Evolutionary conservation across 30 jellyfish, hydroid and myxozoan species (phyloP).

Genomic region (Aurelia sp.): DNA sequence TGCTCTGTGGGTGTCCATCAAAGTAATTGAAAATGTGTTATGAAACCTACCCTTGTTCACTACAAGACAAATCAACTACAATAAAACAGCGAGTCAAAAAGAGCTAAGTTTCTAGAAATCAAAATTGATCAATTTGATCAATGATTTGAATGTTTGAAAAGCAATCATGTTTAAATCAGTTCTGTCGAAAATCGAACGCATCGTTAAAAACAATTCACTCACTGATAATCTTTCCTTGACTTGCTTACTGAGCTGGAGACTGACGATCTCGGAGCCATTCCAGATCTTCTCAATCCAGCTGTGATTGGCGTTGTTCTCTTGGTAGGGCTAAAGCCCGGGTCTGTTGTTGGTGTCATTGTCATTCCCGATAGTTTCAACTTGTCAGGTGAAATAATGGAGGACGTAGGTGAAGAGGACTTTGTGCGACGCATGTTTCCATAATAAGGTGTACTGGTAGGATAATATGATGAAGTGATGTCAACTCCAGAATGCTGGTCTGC

Average conservation of each 20-base stretch:
- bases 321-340: constrained; percentile 82
- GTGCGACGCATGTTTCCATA: constrained; percentile 81
- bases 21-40: too few relatives aligned
- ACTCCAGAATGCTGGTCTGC: constrained; percentile 79
- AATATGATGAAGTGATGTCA: constrained; percentile 51
- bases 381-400: constrained; percentile 74
- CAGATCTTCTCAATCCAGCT: constrained; percentile 76
- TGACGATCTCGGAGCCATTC: constrained; percentile 72
- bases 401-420: constrained; percentile 75
- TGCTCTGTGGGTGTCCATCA: too few relatives aligned
- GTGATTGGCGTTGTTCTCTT: constrained; percentile 90
- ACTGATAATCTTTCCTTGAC: constrained; percentile 61
- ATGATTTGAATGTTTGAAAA: too few relatives aligned
- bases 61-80: neutral
- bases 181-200: too few relatives aligned
- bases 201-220: neutral
- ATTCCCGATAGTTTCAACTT: constrained; percentile 63
- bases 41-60: too few relatives aligned
- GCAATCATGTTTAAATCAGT: too few relatives aligned
- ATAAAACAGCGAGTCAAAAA: neutral
- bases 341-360: constrained; percentile 89
- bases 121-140: too few relatives aligned
- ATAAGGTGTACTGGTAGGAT: constrained; percentile 87
- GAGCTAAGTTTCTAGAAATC: neutral
- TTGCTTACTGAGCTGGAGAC: constrained; percentile 41